These are phyloP conservation scores for Petroica traversi DNA, from an alignment of 2,113 vertebrate species.

Conservation along the genomic window DNA sequence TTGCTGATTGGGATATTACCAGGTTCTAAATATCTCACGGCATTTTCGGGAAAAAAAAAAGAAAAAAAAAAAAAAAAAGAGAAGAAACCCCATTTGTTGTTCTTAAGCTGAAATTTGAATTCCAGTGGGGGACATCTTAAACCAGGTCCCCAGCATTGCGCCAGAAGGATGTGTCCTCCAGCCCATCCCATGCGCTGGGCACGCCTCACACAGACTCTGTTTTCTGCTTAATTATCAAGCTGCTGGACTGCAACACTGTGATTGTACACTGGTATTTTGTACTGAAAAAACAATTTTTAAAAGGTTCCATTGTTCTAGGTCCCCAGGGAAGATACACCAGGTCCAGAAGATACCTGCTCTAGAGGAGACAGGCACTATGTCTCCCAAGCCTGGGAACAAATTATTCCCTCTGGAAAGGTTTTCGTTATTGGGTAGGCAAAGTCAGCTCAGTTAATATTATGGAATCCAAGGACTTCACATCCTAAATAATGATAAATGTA, in stretches of 20 bases:
- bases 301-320: not conserved
- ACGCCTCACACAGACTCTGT: not conserved
- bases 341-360: not conserved
- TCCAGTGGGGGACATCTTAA: not conserved
- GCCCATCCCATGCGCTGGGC: rapidly evolving
- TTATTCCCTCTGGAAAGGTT: not conserved
- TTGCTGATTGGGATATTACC: not conserved
- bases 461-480: not conserved
- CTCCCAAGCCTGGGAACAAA: not conserved
- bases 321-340: not conserved
- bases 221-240: not conserved
- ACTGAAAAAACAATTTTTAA: not conserved
- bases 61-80: too few species aligned
- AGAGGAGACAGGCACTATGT: not conserved
- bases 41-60: not conserved
- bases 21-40: not conserved
- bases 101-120: not conserved
- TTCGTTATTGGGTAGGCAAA: not conserved
- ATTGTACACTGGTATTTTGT: not conserved
- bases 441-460: not conserved
- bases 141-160: not conserved
- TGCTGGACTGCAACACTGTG: not conserved
- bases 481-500: not conserved
- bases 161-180: not conserved
- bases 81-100: not conserved